A percentile compares a stretch with the other conserved stretches of the same genome.
phyloP scores from a whole-genome alignment of 2,888 invertebrate genomes.

The Pterostichus madidus region DNA sequence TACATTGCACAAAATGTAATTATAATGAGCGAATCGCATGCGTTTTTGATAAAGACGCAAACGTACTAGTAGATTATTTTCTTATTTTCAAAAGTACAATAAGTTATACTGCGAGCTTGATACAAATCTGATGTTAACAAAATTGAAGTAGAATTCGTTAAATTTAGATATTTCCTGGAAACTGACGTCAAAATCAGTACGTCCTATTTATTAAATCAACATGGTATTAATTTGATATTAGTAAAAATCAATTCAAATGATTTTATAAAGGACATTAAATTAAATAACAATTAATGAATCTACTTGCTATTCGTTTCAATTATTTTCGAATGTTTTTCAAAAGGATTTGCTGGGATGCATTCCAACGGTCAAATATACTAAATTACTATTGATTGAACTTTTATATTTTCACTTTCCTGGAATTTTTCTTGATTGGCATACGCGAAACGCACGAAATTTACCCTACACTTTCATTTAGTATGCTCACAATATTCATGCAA shows the following conservation, averaged over 20 bases:
- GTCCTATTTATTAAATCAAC: slow-evolving; percentile 1
- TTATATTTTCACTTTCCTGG: too few relatives aligned
- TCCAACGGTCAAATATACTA: too few relatives aligned
- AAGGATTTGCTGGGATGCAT: too few relatives aligned
- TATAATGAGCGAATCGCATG: slow-evolving; percentile 48
- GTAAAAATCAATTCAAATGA: too few relatives aligned
- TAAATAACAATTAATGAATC: background rate
- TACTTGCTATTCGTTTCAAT: background rate
- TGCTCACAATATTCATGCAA: too few relatives aligned
- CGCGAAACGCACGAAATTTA: too few relatives aligned
- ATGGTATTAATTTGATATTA: background rate
- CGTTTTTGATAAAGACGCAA: slow-evolving; percentile 39
- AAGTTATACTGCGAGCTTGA: background rate
- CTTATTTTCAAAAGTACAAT: slow-evolving; percentile 18
- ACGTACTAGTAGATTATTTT: slow-evolving; percentile 19
- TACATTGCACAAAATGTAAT: slow-evolving; percentile 46
- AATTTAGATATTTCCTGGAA: background rate
- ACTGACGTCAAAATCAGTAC: background rate
- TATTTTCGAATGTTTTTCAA: background rate
- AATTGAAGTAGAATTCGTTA: slow-evolving; percentile 5
- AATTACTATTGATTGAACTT: too few relatives aligned
- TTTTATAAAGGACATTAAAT: background rate
- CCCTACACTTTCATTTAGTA: too few relatives aligned
- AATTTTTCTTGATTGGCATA: too few relatives aligned
- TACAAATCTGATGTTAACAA: slow-evolving; percentile 11